Evolutionary conservation across 1,140 invertebrate genomes (phyloP).

Genomic region (Laupala kohalensis): DNA sequence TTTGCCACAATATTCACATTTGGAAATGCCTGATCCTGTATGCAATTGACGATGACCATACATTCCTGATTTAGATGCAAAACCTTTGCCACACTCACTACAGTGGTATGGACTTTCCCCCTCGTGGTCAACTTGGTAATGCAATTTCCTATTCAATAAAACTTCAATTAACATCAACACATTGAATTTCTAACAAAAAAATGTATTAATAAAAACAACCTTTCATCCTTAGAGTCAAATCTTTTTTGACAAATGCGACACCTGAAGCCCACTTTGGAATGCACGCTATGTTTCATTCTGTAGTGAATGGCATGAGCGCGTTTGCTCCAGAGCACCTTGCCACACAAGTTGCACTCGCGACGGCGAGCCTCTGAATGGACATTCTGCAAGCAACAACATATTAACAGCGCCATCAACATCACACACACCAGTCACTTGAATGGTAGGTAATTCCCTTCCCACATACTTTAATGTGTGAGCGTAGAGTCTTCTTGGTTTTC

Average conservation of each 20-base stretch:
- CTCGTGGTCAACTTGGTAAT: conserved; percentile 19
- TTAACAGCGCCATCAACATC: background rate
- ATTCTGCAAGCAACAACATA: conserved; percentile 15
- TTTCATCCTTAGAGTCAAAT: conserved; percentile 20
- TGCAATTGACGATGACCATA: conserved; percentile 22
- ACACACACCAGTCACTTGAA: background rate
- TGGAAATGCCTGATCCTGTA: conserved; percentile 17
- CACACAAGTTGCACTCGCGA: conserved; percentile 17
- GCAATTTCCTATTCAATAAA: conserved; percentile 19
- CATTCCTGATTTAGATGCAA: conserved; percentile 22
- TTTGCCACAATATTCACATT: conserved; percentile 20
- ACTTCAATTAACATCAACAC: background rate
- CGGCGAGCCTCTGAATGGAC: conserved; percentile 10
- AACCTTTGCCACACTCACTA: conserved; percentile 21
- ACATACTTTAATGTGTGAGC: conserved; percentile 17
- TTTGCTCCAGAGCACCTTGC: conserved; percentile 17
- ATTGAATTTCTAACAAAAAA: background rate
- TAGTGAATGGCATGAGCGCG: conserved; percentile 18
- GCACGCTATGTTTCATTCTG: conserved; percentile 19
- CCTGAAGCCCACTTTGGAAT: conserved; percentile 18
- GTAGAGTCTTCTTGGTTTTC: conserved; percentile 19
- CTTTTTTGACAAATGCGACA: conserved; percentile 19
- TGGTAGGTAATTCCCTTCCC: background rate
- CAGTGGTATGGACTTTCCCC: conserved; percentile 20
- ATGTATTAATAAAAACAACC: conserved; percentile 5